Conservation (phyloP, 2,888 invertebrate genomes). For the Phytoseiulus persimilis region DNA sequence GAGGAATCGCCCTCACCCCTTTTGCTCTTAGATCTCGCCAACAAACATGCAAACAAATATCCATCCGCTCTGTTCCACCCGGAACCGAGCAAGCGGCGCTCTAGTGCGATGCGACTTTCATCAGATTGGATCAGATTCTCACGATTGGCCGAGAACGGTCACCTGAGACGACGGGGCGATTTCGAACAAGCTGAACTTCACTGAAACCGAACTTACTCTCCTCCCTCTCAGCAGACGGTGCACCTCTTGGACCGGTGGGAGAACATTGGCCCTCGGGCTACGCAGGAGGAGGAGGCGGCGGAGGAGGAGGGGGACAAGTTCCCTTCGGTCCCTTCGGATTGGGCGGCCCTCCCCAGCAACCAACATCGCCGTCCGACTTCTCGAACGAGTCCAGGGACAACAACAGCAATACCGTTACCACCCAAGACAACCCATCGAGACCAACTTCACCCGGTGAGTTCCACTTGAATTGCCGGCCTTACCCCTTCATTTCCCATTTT, state of each 20-base stretch:
- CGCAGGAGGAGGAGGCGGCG: slow-evolving; percentile 21
- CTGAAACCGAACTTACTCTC: not conserved
- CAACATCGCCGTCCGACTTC: slow-evolving; percentile 12
- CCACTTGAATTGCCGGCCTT: too few species aligned
- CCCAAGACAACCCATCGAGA: slow-evolving; percentile 23
- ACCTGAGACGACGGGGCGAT: too few species aligned
- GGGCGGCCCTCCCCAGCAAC: not conserved
- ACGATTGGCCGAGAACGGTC: too few species aligned
- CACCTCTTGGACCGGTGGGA: not conserved
- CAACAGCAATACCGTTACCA: slow-evolving; percentile 26
- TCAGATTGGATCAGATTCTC: too few species aligned
- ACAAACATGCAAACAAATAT: not conserved
- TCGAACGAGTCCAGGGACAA: slow-evolving; percentile 34
- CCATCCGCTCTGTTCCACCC: too few species aligned
- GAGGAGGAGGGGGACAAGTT: not conserved
- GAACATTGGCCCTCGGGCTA: slow-evolving; percentile 7
- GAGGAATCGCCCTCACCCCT: not conserved
- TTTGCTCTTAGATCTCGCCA: not conserved
- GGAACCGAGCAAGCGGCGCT: too few species aligned
- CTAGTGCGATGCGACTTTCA: too few species aligned
- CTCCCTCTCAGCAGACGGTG: not conserved
- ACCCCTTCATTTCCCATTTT: not conserved
- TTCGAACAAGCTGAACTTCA: not conserved
- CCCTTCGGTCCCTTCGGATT: not conserved
- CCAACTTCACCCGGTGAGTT: slow-evolving; percentile 19